phyloP scores from a whole-genome alignment of 2,797 vertebrate genomes.

The Steatocranus sp. region DNA sequence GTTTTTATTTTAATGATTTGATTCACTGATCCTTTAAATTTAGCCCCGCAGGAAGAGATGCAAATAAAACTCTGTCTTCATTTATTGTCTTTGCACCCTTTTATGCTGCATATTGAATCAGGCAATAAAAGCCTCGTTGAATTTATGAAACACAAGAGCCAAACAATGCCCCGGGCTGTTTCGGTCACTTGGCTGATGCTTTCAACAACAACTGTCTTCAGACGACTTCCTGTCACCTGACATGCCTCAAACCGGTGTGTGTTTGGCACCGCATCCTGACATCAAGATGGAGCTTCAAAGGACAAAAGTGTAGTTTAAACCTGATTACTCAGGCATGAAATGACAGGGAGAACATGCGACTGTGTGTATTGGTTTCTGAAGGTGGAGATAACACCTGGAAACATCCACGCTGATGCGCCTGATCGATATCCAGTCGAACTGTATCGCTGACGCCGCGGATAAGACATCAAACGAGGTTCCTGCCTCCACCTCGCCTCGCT shows the following conservation, averaged over 20 bases:
- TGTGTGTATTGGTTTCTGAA: background rate
- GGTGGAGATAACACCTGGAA: constrained; percentile 1
- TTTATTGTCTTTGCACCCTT: constrained; percentile 64
- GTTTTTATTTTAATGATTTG: constrained; percentile 81
- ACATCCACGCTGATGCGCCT: background rate
- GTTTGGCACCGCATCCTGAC: background rate
- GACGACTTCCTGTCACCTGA: background rate
- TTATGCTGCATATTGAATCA: constrained; percentile 44
- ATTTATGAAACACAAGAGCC: constrained; percentile 38
- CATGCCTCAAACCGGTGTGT: background rate
- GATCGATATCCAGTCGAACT: background rate
- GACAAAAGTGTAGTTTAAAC: background rate
- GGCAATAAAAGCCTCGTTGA: constrained; percentile 45
- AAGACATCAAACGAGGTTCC: constrained; percentile 10
- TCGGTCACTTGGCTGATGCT: background rate
- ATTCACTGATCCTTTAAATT: constrained; percentile 84
- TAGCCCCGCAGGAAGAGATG: constrained; percentile 67
- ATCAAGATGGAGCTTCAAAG: background rate
- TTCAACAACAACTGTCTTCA: background rate
- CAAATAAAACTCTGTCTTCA: constrained; percentile 57
- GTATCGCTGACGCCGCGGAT: background rate
- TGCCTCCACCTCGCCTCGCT: background rate
- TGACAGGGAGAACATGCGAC: background rate
- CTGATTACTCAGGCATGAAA: background rate
- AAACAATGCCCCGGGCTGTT: background rate